Base-by-base conservation (phyloP, 1,140 invertebrate species). In the Sycophila sp. region DNA sequence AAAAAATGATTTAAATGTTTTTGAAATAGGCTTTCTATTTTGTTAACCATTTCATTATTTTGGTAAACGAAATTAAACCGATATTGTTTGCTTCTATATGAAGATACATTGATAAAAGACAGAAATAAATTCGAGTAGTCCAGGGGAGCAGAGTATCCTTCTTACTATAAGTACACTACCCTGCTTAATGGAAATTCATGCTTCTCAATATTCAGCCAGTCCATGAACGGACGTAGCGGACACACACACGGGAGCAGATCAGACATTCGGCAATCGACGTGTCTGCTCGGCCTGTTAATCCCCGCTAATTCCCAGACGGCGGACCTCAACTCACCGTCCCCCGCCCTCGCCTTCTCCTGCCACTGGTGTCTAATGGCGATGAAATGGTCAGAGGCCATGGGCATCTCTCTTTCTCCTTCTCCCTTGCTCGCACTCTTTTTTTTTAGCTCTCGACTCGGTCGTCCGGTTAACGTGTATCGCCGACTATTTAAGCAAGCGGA, bases 251-350 rank as follows among this genome's bases (percentile, higher is more conserved):
- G 22, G 45, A 47, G 17, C 13, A 17, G 4, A 28, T 26, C 8
- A 8, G 49, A 26, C 49, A 26, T 30, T 53, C 17, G 34, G 34
- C 55, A 40, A 58, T 40, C 58, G 38, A 3, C 22, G 42, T 30
- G 42, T 63, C 45, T 49, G 60, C 24, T 55, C 22, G 32, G 36
- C 51, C 40, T 24, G 47, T 74, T 74, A 77, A 77, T 75, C 65
- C 62, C 2, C 34, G 55, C 67, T 74, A 73, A 76, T 78, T 73
- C 62, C 63, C 65, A 69, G 65, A 71, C 67, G 60, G 49, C 51
- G 7, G 71, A 28, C 13, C 38, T 30, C 67, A 34, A 8, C 32
- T 47, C 47, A 11, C 30, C n/a, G 55, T 28, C 38, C 10, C 58
- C 24, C 19, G 36, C 40, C 65, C 36, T 64, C 34, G 40, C 11